Percentiles rank a stretch among this genome's conserved stretches.
Conservation (phyloP, 2,888 invertebrate genomes). For the Xylota sylvarum region DNA sequence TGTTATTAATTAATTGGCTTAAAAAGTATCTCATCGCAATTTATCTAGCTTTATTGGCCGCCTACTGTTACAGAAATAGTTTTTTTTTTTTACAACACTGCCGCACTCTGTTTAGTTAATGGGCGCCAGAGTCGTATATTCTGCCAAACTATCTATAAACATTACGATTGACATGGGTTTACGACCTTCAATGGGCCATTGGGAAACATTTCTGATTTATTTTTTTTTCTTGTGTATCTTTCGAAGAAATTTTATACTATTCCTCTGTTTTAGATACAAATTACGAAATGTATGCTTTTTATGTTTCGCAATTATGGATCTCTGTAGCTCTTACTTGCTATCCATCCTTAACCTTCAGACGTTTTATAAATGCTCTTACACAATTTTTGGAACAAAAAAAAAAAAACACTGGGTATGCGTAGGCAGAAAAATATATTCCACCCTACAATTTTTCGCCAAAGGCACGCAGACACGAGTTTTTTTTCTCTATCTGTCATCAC, state of each 20-base stretch:
- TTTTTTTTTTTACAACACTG: not conserved
- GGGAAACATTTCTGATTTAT: slow-evolving; percentile 11
- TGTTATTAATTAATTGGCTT: slow-evolving; percentile 27
- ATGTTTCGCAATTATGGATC: slow-evolving; percentile 37
- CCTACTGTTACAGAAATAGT: slow-evolving; percentile 30
- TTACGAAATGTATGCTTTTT: slow-evolving; percentile 33
- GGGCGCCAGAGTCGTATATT: not conserved
- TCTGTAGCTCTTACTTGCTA: not conserved
- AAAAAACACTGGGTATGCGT: slow-evolving; percentile 14
- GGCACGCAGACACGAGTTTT: not conserved
- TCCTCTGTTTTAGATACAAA: slow-evolving; percentile 21
- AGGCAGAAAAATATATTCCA: slow-evolving; percentile 2
- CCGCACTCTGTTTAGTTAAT: not conserved
- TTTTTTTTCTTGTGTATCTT: not conserved
- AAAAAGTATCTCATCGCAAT: slow-evolving; percentile 6
- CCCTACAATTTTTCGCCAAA: slow-evolving; percentile 18
- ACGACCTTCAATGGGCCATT: slow-evolving; percentile 38
- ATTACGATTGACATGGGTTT: slow-evolving; percentile 12
- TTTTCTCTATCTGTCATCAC: slow-evolving; percentile 35
- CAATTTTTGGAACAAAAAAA: slow-evolving; percentile 38
- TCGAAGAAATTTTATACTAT: not conserved
- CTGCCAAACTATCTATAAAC: slow-evolving; percentile 20
- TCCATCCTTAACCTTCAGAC: slow-evolving; percentile 65
- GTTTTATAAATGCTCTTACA: slow-evolving; percentile 15
- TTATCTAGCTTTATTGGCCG: slow-evolving; percentile 12